A percentile compares a stretch with the other conserved stretches of the same genome.
These are phyloP conservation scores for Bhutanitis thaidina DNA, from an alignment of 2,888 invertebrate genomes.

Conservation along the genomic window DNA sequence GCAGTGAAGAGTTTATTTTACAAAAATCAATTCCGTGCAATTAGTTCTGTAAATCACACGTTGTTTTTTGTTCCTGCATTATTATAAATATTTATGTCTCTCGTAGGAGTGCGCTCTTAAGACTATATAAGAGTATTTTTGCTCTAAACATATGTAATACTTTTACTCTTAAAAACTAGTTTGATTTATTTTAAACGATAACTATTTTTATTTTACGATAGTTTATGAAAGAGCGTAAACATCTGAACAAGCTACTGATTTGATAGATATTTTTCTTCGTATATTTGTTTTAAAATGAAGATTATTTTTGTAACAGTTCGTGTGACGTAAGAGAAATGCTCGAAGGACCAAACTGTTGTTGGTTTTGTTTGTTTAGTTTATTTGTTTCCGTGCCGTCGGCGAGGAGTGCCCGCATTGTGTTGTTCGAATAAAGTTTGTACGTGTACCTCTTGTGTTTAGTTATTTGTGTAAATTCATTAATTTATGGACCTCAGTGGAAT, in stretches of 20 bases:
- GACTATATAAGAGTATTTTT: not conserved
- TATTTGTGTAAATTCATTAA: not conserved
- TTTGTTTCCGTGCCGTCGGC: constrained; percentile 10
- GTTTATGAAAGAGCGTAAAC: not conserved
- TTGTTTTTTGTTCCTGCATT: constrained; percentile 4
- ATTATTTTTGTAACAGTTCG: constrained; percentile 2
- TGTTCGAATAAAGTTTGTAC: constrained; percentile 62
- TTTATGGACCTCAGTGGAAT: too few species aligned
- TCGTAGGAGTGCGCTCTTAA: not conserved
- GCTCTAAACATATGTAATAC: not conserved
- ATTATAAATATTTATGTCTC: not conserved
- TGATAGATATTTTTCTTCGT: not conserved
- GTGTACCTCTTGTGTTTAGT: constrained; percentile 31
- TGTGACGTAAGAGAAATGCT: constrained; percentile 15
- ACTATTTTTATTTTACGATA: too few species aligned
- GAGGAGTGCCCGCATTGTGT: constrained; percentile 28
- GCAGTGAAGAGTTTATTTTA: not conserved
- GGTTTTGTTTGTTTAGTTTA: constrained; percentile 30
- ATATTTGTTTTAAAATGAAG: not conserved
- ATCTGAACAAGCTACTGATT: not conserved
- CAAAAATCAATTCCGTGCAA: not conserved
- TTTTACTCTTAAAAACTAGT: too few species aligned
- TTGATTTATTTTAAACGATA: too few species aligned
- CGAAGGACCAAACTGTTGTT: constrained; percentile 20
- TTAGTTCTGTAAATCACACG: not conserved